A percentile compares a stretch with the other conserved stretches of the same genome.
Conservation (phyloP, 2,888 invertebrate genomes). For the Caenorhabditis plicata region DNA sequence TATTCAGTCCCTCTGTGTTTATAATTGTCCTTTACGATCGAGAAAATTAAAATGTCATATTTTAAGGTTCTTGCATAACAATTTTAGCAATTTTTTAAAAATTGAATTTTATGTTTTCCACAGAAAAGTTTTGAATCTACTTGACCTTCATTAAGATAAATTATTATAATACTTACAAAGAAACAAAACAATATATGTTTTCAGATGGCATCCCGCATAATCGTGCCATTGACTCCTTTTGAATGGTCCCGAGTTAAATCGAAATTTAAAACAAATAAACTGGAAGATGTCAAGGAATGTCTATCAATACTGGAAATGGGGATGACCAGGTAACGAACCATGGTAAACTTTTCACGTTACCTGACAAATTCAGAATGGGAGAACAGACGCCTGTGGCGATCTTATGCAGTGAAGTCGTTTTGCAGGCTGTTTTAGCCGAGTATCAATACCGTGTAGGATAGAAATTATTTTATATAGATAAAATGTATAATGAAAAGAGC, state of each 20-base stretch:
- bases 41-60: too few relatives aligned
- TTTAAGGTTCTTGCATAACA: too few relatives aligned
- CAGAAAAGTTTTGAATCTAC: too few relatives aligned
- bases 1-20: too few relatives aligned
- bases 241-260: constrained; percentile 43
- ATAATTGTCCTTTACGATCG: too few relatives aligned
- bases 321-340: constrained; percentile 27
- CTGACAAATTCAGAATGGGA: constrained; percentile 37
- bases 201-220: neutral
- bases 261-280: constrained; percentile 19
- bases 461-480: neutral
- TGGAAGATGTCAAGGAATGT: constrained; percentile 36
- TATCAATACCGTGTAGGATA: constrained; percentile 2
- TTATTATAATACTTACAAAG: too few relatives aligned
- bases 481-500: constrained; percentile 2
- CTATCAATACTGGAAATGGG: constrained; percentile 32
- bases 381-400: constrained; percentile 33
- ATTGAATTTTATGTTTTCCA: too few relatives aligned
- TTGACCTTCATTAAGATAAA: too few relatives aligned
- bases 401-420: constrained; percentile 28
- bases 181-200: neutral
- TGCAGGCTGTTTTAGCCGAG: constrained; percentile 19
- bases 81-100: too few relatives aligned
- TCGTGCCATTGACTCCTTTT: constrained; percentile 26
- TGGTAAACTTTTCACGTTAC: neutral